Evolutionary conservation across 2,888 invertebrate genomes (phyloP), one percentile per base, ranked within the genome.

Genomic region (Chymomyza fuscimana): DNA sequence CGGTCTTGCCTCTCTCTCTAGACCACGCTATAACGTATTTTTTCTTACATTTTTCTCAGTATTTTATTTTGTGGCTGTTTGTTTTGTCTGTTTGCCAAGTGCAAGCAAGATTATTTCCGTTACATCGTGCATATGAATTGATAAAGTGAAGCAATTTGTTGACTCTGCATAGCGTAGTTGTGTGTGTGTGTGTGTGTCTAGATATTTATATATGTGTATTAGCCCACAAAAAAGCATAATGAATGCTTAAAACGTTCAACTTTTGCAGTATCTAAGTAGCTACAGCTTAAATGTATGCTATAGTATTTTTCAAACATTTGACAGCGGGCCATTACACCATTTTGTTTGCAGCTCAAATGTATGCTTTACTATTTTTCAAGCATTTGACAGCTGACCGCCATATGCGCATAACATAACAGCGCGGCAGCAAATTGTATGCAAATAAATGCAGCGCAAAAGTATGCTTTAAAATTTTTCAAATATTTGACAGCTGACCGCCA

Each of bases 51-150:
- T 54, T 54, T 22, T 54, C 54, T 54, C 22, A 16, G 54, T 54
- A 9, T 54, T 54, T 54, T 54, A 19, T 54, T 54, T 54, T 54
- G 40, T 46, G 40, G 40, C 40, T 46, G 40, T 46, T 46, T 46
- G 40, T 46, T 46, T 46, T 46, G 40, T 46, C 40, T 46, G 40
- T 46, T 46, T 46, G 40, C 40, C 40, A 46, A 46, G 40, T 12
- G 40, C 40, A 46, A 46, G 40, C 40, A 46, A 46, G 40, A 46
- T 46, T 46, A 46, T 46, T 46, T 46, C 40, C 40, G 40, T 46
- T 46, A 46, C 40, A 46, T 46, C 40, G 40, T 46, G 40, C 40
- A 46, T 46, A 46, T 46, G 40, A 46, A 46, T 46, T 46, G 40
- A 46, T 46, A 46, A 46, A 46, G 40, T 46, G 40, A 46, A 46